Evolutionary conservation across 1,140 invertebrate species (phyloP), one percentile per base, ranked within the genome.

Genomic region (Drosophila mayri): DNA sequence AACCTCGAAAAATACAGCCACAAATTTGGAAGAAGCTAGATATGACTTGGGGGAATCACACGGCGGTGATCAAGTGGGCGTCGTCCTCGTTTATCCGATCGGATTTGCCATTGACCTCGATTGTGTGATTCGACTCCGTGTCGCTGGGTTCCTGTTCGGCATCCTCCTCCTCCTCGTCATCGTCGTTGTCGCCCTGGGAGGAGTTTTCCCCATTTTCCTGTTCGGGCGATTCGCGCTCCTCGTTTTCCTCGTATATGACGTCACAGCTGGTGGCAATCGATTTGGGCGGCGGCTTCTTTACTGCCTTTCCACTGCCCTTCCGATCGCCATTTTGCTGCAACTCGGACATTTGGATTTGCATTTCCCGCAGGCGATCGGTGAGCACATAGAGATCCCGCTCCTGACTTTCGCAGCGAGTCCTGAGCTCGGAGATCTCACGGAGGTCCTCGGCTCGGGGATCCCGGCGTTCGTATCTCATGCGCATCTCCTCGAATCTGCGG

Each of bases 381-480:
- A 95, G 88, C 25, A 93, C 91, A 18, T 93, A 93, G 12, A 95
- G 73, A 75, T 95, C 94, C 58, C 93, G 93, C 75, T 95, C 94
- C 79, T 94, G 94, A 47, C 94, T 93, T 10, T 94, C 94, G 57
- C 94, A 93, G 9, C 94, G 92, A 65, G 93, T 93, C 40, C 93
- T 92, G 35, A 95, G 68, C 61, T 94, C 94, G 20, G 93, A 92
- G 32, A 95, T 94, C 62, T 93, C 91, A 43, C 93, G 93, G 16
- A 94, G 59, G 71, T 94, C 94, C 81, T 94, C 94, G 16, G 93
- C 80, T 4, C 93, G 92, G 5, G 94, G 94, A 79, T 94, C 94
- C 7, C 94, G 77, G 32, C 93, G 76, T 85, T 94, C 94, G 62
- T 94, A 94, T 12, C 93, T 91, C 83, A 93, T 92, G 62, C 94